Evolutionary conservation across 2,888 invertebrate genomes (phyloP), one percentile per base, ranked within the genome.

Genomic region (Leucania comma): DNA sequence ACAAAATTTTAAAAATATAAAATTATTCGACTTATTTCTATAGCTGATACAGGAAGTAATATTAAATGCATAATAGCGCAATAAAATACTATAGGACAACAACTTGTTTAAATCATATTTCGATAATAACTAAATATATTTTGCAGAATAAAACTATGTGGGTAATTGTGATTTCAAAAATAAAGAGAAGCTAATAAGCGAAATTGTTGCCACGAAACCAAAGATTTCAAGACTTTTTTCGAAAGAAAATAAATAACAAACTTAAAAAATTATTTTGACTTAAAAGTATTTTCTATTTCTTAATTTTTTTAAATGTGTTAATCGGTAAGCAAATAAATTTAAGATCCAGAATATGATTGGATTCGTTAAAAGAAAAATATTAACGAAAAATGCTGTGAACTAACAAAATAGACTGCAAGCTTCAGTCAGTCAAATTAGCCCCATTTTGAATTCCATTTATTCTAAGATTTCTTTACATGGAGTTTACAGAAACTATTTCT

Each of bases 21-120:
- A 70, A 59, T 48, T 12, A 64, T 71, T 63, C 3, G 29, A 53
- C 68, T 83, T 71, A 77, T 29, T 60, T 42, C 48, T 78, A 68
- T 14, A 61, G 14, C 32, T 68, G 54, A 68, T 72, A 60, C 9
- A 59, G 54, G 66, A 81, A 77, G 68, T 69, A 68, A 42, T 72
- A 77, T 59, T 80, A 80, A 83, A 87, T 85, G 82, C 86, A 69
- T 72, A 42, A 68, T 71, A 78, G 76, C 82, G 83, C 80, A 80
- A 63, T 68, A 53, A 63, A 71, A 68, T 65, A 68, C 50, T 53
- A 70, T 62, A 69, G 17, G 62, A 74, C 64, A 69, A 59, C 20
- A 60, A 42, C 5, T 42, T 82, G 75, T 78, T 48, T 48, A 29
- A n/a, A 26, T 20, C 5, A 51, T 46, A 42, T 26, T 64, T 51